Evolutionary conservation across 2,113 vertebrate genomes (phyloP).

Genomic region (Oreotrochilus melanogaster): DNA sequence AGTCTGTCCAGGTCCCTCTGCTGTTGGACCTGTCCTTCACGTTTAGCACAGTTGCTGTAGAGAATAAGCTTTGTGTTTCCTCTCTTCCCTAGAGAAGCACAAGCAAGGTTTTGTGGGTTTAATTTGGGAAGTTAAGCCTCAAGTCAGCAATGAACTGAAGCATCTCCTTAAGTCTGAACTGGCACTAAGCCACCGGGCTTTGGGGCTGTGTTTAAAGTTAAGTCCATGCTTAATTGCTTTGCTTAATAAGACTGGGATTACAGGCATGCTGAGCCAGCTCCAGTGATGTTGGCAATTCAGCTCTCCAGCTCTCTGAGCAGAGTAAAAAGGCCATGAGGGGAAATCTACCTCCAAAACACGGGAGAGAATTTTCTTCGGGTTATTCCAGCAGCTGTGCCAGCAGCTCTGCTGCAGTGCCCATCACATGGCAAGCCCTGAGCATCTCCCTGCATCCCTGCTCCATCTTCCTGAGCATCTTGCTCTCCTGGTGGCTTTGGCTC

Average conservation of each 20-base stretch:
- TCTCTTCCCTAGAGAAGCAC: neutral
- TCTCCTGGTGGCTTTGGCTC: neutral
- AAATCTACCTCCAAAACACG: neutral
- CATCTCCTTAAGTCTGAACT: neutral
- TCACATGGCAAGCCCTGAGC: constrained; percentile 51
- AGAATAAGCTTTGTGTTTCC: neutral
- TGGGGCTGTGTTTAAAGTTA: neutral
- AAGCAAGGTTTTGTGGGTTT: neutral
- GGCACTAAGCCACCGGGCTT: neutral
- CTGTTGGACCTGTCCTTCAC: neutral
- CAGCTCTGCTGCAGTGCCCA: constrained; percentile 57
- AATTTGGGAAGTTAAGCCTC: constrained; percentile 2
- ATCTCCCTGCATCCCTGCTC: neutral
- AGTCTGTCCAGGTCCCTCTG: too few relatives aligned
- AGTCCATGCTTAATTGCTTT: constrained; percentile 36
- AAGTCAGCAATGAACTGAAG: constrained; percentile 18
- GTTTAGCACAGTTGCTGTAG: neutral
- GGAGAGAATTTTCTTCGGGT: constrained; percentile 27
- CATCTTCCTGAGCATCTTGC: neutral
- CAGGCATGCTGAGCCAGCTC: constrained; percentile 6
- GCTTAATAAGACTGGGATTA: constrained; percentile 27
- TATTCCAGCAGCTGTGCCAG: constrained; percentile 51
- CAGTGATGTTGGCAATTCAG: neutral
- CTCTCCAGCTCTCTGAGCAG: neutral
- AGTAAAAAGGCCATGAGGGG: neutral